These are phyloP conservation scores for Calephelis nemesis DNA, from an alignment of 1,140 invertebrate genomes.

Conservation along the genomic window DNA sequence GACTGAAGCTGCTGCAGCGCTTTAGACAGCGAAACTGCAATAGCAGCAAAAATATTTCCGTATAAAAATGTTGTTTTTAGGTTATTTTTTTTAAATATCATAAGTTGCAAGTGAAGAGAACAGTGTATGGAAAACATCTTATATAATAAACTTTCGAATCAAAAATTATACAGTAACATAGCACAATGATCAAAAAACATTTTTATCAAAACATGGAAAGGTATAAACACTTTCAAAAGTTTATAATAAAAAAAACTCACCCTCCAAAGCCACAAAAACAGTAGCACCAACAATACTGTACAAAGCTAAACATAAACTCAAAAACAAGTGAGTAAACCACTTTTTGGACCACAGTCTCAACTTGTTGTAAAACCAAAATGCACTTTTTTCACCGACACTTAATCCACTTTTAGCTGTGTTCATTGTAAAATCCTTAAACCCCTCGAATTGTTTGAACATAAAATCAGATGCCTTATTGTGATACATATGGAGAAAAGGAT, in stretches of 20 bases:
- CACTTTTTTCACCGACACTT: conserved; percentile 89
- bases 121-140: too few species aligned
- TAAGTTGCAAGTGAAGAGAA: too few species aligned
- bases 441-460: conserved; percentile 87
- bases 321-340: conserved; percentile 94
- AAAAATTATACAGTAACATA: too few species aligned
- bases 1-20: too few species aligned
- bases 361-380: conserved; percentile 89
- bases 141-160: too few species aligned
- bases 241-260: conserved; percentile 65
- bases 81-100: too few species aligned
- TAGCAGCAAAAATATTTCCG: too few species aligned
- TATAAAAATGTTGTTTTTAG: too few species aligned
- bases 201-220: background rate
- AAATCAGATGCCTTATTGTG: conserved; percentile 85
- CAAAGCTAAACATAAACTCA: conserved; percentile 86
- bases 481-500: conserved; percentile 81
- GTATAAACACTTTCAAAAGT: background rate
- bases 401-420: conserved; percentile 86
- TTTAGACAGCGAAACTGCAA: too few species aligned
- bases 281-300: conserved; percentile 90
- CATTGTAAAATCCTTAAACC: conserved; percentile 87
- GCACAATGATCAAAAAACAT: too few species aligned
- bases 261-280: conserved; percentile 88
- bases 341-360: conserved; percentile 87